Evolutionary conservation across 2,113 vertebrate species (phyloP).

Genomic region (Butorides virescens): DNA sequence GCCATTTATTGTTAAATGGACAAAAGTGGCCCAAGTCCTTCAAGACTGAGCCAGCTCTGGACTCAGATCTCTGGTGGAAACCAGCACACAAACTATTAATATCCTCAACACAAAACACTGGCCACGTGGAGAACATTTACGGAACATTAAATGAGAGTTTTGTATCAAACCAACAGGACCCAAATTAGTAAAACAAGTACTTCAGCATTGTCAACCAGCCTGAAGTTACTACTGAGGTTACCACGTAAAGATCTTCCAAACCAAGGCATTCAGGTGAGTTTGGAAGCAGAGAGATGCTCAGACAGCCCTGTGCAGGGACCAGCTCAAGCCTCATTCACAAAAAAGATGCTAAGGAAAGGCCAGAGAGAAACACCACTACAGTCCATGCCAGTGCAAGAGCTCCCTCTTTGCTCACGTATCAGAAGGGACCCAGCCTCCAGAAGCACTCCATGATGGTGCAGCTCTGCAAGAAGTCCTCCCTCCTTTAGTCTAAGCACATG

Average conservation of each 20-base stretch:
- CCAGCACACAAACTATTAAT: not conserved
- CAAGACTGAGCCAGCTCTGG: not conserved
- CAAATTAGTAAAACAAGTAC: not conserved
- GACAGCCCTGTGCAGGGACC: not conserved
- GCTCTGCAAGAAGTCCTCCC: not conserved
- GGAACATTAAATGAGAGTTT: not conserved
- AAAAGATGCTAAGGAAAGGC: no score
- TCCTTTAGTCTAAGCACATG: not conserved
- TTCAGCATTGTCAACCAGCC: not conserved
- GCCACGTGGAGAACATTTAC: not conserved
- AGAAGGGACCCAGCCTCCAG: not conserved
- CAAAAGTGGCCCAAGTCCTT: not conserved
- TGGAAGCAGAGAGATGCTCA: not conserved
- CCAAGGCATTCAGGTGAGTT: not conserved
- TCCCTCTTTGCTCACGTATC: not conserved
- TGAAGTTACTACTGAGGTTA: not conserved
- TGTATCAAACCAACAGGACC: not conserved
- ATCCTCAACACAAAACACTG: not conserved
- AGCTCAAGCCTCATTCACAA: not conserved
- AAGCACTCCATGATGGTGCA: not conserved
- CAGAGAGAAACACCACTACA: not conserved
- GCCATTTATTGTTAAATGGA: not conserved
- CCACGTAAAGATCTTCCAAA: not conserved
- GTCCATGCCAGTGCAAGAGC: not conserved
- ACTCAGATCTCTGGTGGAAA: not conserved